Base-by-base conservation (phyloP, 1,140 invertebrate genomes). In the Vanessa atalanta region DNA sequence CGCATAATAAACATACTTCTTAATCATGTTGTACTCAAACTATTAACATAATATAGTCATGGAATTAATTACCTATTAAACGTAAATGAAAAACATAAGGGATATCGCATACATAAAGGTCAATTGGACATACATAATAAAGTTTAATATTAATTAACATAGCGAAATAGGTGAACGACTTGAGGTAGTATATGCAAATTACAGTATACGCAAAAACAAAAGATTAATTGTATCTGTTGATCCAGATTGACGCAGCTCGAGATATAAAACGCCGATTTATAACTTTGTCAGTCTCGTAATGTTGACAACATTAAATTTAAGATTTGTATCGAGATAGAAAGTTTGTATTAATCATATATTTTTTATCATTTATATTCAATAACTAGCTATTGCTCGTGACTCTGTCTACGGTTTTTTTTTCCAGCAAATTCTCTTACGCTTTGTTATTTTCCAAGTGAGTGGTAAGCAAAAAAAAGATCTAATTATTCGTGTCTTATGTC, bases 81-180 rank as follows among this genome's bases (percentile, higher is more conserved):
- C 26, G 57, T 14, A 60, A 60, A 60, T 60, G 26, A 60, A 60
- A 60, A 37, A 60, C 23, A 20, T 12, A 37, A 37, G 57, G 16
- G 26, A 31, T 57, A 57, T 57, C 23, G 57, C 37, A n/a, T 37
- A 61, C 23, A n/a, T n/a, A 61, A 61, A 61, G 57, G 57, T 61
- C 57, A 61, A 12, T n/a, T 23, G 31, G 31, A 61, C 57, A 37
- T 4, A 31, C 57, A 57, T 23, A 57, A 57, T 57, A 57, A 57
- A 57, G 13, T 61, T 15, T 61, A 3, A 61, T 61, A 37, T 37
- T 61, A 31, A 61, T 31, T 61, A 61, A 61, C 57, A 57, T 57
- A 37, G 57, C 37, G 53, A 68, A 57, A 68, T 68, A 60, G 66
- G 66, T 60, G 51, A 68, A 60, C 53, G 55, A 68, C 37, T 47